A percentile compares a stretch with the other conserved stretches of the same genome.
phyloP scores from a whole-genome alignment of 2,113 vertebrate species.

The Eretmochelys imbricata region DNA sequence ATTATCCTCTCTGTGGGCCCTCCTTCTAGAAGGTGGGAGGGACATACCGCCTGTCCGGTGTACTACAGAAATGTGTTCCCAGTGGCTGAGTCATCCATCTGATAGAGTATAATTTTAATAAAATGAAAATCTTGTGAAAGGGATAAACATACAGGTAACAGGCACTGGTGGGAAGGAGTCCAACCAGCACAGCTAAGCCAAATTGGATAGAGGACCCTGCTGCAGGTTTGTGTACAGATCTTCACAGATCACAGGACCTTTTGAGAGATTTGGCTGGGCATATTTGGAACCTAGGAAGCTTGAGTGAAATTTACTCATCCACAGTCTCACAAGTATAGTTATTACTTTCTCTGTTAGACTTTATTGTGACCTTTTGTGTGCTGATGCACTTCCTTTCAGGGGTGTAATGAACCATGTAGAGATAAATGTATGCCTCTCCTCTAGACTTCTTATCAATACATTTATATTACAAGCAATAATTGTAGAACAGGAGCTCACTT shows the following conservation, averaged over 20 bases:
- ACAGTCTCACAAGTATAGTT: background rate
- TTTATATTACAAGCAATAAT: constrained; percentile 46
- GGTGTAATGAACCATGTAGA: constrained; percentile 43
- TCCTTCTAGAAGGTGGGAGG: background rate
- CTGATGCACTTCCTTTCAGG: background rate
- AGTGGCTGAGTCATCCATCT: background rate
- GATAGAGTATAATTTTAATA: background rate
- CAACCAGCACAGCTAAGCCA: background rate
- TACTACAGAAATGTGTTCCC: background rate
- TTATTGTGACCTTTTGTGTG: constrained; percentile 20
- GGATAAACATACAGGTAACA: background rate
- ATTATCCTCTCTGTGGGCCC: background rate
- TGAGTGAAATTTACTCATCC: background rate
- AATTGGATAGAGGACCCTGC: background rate
- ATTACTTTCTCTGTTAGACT: constrained; percentile 34
- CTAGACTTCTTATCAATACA: constrained; percentile 47
- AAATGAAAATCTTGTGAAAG: background rate
- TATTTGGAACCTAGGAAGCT: background rate
- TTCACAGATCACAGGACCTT: background rate
- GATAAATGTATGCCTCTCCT: constrained; percentile 30
- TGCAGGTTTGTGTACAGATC: background rate
- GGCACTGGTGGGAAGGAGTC: background rate
- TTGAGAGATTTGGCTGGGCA: background rate
- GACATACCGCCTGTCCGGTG: background rate
- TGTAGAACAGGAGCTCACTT: background rate